Evolutionary conservation across 2,113 vertebrate genomes (phyloP), one percentile per base, ranked within the genome.

Genomic region (Eonycteris spelaea): DNA sequence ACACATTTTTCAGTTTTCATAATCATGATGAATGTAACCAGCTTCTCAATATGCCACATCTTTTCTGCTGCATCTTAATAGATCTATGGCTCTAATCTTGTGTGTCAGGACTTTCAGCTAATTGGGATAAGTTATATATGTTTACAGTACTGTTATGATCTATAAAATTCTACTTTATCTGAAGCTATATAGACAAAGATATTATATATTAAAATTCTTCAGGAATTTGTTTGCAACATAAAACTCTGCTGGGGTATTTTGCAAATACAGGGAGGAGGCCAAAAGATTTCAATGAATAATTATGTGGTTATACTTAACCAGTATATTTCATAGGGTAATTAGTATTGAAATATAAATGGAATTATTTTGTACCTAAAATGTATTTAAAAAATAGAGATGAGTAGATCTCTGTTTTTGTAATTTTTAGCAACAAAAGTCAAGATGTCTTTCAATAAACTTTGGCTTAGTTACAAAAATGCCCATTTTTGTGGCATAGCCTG

Each of bases 101-200:
- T 97, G 85, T 98, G 98, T 98, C 96, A 98, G 94, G 93, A 96
- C 90, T 97, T 98, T 55, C 87, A 96, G 91, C 97, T 98, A 98
- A 98, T 98, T 98, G 96, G 97, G 79, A 75, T 98, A 98, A 98
- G 68, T 98, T 98, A 98, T 98, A 96, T 93, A 90, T 96, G 77
- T 97, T 98, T 97, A 83, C 90, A 92, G 97, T 97, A 94, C 86
- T 95, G 70, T 97, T 97, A 96, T 0, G 35, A 91, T 97, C 95
- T 97, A 86, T 94, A 97, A 98, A 98, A 95, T 95, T 74, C 85
- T 96, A 21, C 96, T 97, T 98, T 97, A 93, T 98, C 91, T 98
- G 97, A 97, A 97, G 33, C 18, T 61, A 0, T 87, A 21, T 70
- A 82, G 70, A 59, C 71, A 86, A 87, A 86, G 7, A 67, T 33